Evolutionary conservation across 2,888 invertebrate species (phyloP).

Genomic region (Gymnoscelis rufifasciata): DNA sequence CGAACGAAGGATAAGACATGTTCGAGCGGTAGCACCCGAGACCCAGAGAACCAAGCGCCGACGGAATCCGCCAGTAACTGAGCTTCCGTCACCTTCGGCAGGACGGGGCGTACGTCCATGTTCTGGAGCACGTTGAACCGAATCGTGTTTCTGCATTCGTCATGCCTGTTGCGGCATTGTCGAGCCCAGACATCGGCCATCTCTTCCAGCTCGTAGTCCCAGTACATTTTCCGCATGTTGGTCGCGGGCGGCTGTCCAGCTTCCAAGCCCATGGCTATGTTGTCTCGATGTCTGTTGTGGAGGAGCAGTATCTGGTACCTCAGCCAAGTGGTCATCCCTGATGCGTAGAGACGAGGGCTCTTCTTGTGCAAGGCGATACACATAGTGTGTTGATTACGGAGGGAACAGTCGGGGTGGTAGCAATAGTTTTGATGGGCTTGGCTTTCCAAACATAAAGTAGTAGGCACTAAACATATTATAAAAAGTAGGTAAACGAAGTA

Average conservation of each 20-base stretch:
- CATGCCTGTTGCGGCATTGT: slow-evolving; percentile 72
- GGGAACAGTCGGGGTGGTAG: slow-evolving; percentile 63
- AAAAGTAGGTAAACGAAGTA: slow-evolving; percentile 42
- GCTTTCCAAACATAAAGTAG: slow-evolving; percentile 30
- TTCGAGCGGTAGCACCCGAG: slow-evolving; percentile 57
- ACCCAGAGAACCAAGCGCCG: slow-evolving; percentile 69
- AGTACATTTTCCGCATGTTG: slow-evolving; percentile 75
- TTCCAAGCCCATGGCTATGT: slow-evolving; percentile 68
- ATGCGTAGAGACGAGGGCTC: slow-evolving; percentile 59
- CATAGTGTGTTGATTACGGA: slow-evolving; percentile 66
- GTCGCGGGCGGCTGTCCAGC: slow-evolving; percentile 69
- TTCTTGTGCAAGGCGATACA: slow-evolving; percentile 55
- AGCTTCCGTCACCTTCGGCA: slow-evolving; percentile 61
- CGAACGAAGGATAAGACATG: slow-evolving; percentile 60
- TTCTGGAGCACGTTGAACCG: slow-evolving; percentile 68
- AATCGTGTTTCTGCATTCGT: slow-evolving; percentile 68
- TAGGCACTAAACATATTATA: slow-evolving; percentile 35
- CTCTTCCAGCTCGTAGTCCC: slow-evolving; percentile 70
- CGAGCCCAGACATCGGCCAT: slow-evolving; percentile 73
- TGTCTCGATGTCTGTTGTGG: slow-evolving; percentile 69
- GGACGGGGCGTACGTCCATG: slow-evolving; percentile 65
- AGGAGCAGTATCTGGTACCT: slow-evolving; percentile 61
- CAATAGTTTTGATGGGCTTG: slow-evolving; percentile 46
- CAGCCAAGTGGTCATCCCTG: slow-evolving; percentile 72
- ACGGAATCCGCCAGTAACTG: slow-evolving; percentile 67